Percentiles rank a stretch among this genome's conserved stretches.
phyloP scores from a whole-genome alignment of 2,797 vertebrate genomes.

The Ctenopoma multispine region DNA sequence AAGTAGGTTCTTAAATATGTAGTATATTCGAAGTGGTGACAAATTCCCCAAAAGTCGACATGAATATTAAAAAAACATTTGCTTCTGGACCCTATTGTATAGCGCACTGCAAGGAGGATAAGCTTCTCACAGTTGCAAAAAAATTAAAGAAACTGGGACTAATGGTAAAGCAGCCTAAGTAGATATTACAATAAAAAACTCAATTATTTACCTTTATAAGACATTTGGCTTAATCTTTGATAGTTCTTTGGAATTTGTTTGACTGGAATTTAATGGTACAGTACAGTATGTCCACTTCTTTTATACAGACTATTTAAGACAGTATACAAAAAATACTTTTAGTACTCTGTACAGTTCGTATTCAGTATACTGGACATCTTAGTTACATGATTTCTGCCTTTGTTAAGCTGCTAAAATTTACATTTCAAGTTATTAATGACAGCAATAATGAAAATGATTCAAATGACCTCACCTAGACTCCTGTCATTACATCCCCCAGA shows the following conservation, averaged over 20 bases:
- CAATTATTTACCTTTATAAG: not conserved
- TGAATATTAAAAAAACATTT: no score
- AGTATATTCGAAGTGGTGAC: not conserved
- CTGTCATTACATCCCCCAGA: slow-evolving; percentile 22
- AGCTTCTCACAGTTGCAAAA: not conserved
- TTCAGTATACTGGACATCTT: not conserved
- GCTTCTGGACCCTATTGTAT: not conserved
- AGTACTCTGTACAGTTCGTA: not conserved
- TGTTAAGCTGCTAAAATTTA: slow-evolving; percentile 12
- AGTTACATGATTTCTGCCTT: not conserved
- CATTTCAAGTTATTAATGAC: slow-evolving; percentile 25
- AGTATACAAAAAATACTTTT: not conserved
- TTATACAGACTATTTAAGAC: not conserved
- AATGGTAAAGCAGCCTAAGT: not conserved
- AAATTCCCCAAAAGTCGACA: no score
- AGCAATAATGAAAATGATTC: slow-evolving; percentile 15
- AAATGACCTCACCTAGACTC: slow-evolving; percentile 14
- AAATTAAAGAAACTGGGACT: not conserved
- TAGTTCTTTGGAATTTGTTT: not conserved
- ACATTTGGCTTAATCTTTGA: not conserved
- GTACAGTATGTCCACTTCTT: not conserved
- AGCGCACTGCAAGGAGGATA: not conserved
- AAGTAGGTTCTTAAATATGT: not conserved
- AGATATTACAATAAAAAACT: not conserved
- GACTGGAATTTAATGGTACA: not conserved